Evolutionary conservation across 2,888 invertebrate species (phyloP).

Genomic region (Yponomeuta plumbellus): DNA sequence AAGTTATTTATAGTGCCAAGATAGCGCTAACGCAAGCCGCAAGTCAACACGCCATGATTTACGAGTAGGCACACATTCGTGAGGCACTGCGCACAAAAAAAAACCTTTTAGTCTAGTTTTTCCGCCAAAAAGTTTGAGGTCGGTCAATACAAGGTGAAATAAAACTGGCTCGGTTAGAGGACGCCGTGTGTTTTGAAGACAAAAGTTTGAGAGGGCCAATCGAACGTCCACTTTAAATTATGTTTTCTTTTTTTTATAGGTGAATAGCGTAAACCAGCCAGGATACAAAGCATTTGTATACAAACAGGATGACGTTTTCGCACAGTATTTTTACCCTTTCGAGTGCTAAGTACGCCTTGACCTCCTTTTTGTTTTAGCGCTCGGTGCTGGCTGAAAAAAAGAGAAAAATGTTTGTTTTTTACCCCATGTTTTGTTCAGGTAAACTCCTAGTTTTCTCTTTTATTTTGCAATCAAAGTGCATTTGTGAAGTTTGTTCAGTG

Average conservation of each 20-base stretch:
- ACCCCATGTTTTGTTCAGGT: constrained; percentile 1
- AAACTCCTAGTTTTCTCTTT: constrained; percentile 3
- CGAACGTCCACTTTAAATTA: not conserved
- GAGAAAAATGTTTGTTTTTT: constrained; percentile 2
- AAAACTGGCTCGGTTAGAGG: not conserved
- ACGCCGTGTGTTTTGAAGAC: not conserved
- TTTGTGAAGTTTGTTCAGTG: not conserved
- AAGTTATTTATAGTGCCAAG: constrained; percentile 7
- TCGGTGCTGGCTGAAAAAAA: not conserved
- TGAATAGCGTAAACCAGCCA: not conserved
- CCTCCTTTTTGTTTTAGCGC: not conserved
- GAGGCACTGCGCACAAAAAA: not conserved
- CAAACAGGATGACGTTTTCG: constrained; percentile 2
- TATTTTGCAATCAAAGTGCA: not conserved
- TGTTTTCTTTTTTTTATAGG: not conserved
- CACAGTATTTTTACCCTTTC: constrained; percentile 1
- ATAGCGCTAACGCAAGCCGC: constrained; percentile 9
- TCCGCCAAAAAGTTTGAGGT: not conserved
- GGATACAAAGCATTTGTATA: not conserved
- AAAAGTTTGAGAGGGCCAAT: not conserved
- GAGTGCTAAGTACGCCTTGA: constrained; percentile 3
- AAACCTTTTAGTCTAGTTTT: constrained; percentile 2
- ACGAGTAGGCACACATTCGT: constrained; percentile 6
- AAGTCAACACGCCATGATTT: constrained; percentile 11
- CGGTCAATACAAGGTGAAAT: not conserved